phyloP scores from a whole-genome alignment of 2,888 invertebrate species.

The Xestia ashworthii region DNA sequence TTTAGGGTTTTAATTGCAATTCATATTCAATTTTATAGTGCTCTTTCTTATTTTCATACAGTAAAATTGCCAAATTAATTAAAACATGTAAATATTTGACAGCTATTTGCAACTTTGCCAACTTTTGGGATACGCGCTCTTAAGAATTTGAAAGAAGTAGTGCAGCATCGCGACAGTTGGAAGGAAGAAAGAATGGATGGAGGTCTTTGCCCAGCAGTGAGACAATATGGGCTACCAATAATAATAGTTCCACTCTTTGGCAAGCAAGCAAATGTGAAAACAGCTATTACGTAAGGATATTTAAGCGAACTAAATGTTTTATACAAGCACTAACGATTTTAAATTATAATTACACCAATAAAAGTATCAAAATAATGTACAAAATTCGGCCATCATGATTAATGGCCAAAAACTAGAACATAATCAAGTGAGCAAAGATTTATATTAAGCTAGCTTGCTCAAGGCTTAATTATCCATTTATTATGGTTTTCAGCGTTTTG shows the following conservation, averaged over 20 bases:
- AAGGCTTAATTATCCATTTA: constrained; percentile 27
- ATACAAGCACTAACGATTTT: constrained; percentile 36
- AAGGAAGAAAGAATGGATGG: not conserved
- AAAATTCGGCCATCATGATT: constrained; percentile 8
- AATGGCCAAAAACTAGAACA: constrained; percentile 4
- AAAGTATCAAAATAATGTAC: constrained; percentile 52
- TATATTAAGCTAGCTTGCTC: constrained; percentile 33
- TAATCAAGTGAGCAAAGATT: constrained; percentile 46
- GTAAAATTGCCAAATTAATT: too few relatives aligned
- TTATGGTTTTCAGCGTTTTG: constrained; percentile 11
- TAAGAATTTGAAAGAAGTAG: not conserved
- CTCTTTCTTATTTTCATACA: too few relatives aligned
- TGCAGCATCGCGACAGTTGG: not conserved
- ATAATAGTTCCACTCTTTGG: not conserved
- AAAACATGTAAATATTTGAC: too few relatives aligned
- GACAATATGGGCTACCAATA: not conserved
- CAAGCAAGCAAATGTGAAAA: constrained; percentile 54
- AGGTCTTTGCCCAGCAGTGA: not conserved
- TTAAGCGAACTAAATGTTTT: constrained; percentile 32
- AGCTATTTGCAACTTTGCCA: too few relatives aligned
- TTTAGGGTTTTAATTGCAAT: too few relatives aligned
- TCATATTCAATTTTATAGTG: too few relatives aligned
- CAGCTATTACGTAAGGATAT: constrained; percentile 18
- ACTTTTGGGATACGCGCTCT: too few relatives aligned
- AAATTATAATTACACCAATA: constrained; percentile 46